Evolutionary conservation across 1,140 invertebrate genomes (phyloP), one percentile per base, ranked within the genome.

Genomic region (Drosophila takahashii): DNA sequence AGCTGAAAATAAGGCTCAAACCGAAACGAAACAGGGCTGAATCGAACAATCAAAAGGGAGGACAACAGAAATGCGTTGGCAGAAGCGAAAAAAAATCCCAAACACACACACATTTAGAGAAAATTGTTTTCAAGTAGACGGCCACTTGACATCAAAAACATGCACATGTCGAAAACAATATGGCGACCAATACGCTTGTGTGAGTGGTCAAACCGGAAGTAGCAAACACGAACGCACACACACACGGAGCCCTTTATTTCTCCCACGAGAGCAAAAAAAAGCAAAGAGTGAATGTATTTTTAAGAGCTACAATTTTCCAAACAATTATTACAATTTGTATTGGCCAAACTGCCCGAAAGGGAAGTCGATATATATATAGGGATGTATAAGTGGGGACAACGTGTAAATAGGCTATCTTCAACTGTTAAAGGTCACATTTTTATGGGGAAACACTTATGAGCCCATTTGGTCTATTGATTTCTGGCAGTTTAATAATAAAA

Each of bases 91-190:
- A 73, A 74, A 32, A 45, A 9, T 10, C 27, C 47, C 47, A 50
- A 50, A 16, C 15, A 34, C 39, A 41, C 51, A 29, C 16, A 44
- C 61, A 37, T 48, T 32, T 18, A 81, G 50, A 45, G 62, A 81
- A 75, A 77, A 86, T 67, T 87, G 79, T 86, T 85, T 85, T 85
- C 81, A 79, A 84, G 81, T 77, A 73, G 77, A 80, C 65, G 66
- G 58, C 81, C 81, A 86, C 79, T 87, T 81, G 83, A 81, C 83
- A 87, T 76, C 79, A 79, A 87, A 81, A 83, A 81, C 83, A 87
- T 81, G 75, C 71, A 87, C 81, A 81, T 86, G 78, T 60, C 78
- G 74, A 81, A 87, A 86, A 81, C 83, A 85, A 86, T 78, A 85
- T 85, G 81, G 81, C 74, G 60, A 57, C 81, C 74, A 65, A 59